Conservation (phyloP, 2,888 invertebrate genomes). For the Seladonia tumulorum region DNA sequence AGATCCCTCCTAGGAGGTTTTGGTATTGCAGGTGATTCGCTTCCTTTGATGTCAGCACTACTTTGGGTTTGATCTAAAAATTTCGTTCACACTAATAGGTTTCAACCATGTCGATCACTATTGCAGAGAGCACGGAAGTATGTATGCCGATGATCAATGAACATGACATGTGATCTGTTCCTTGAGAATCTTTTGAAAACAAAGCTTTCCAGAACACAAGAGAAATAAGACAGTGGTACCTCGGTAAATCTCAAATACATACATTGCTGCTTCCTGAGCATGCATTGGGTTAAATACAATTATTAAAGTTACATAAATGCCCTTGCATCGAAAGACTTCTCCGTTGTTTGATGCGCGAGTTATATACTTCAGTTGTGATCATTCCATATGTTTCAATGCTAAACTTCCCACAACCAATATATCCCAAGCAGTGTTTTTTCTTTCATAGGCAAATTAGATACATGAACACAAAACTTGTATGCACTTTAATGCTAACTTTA, state of each 20-base stretch:
- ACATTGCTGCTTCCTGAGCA: constrained; percentile 38
- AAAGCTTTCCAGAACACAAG: neutral
- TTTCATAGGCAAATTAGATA: neutral
- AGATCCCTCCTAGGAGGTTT: constrained; percentile 70
- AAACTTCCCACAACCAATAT: neutral
- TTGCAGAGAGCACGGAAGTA: constrained; percentile 9
- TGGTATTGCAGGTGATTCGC: constrained; percentile 54
- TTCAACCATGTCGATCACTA: neutral
- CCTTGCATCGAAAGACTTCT: neutral
- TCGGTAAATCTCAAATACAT: constrained; percentile 55
- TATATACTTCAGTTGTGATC: neutral
- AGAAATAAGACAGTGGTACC: constrained; percentile 44
- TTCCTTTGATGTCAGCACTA: constrained; percentile 53
- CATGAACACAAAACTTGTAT: neutral
- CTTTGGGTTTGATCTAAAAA: constrained; percentile 70
- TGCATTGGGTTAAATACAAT: constrained; percentile 23
- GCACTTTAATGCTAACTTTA: neutral
- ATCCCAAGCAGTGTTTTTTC: neutral
- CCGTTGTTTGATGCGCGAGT: neutral
- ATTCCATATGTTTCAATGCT: neutral
- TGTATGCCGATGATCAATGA: constrained; percentile 49
- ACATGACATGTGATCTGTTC: constrained; percentile 32
- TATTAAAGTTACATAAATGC: constrained; percentile 19
- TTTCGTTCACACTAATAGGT: constrained; percentile 1
- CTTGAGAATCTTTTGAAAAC: neutral